Percentiles rank a stretch among this genome's conserved stretches.
Evolutionary conservation across 2,888 invertebrate species (phyloP).

Genomic region (Conus canariensis): DNA sequence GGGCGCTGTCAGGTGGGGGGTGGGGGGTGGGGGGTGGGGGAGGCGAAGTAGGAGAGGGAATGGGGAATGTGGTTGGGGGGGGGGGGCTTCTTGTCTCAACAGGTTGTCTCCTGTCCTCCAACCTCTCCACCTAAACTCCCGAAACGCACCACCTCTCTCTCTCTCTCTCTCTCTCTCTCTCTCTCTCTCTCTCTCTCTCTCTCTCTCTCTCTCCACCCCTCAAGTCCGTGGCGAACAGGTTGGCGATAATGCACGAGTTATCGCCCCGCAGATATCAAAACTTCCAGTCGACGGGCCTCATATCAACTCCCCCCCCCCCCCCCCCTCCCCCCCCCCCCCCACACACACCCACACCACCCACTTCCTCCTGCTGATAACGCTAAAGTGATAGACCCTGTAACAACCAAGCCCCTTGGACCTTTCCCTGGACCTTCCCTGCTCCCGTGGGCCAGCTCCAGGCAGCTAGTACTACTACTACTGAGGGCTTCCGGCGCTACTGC

Average conservation of each 20-base stretch:
- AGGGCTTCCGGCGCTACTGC: too few relatives aligned
- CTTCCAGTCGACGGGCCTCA: too few relatives aligned
- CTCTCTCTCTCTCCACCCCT: neutral
- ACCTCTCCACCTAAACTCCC: neutral
- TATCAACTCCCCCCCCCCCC: too few relatives aligned
- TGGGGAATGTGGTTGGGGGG: neutral
- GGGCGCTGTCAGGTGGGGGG: conserved; percentile 7
- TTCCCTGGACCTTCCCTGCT: too few relatives aligned
- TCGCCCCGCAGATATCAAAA: neutral
- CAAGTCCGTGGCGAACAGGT: neutral
- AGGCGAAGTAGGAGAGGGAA: neutral
- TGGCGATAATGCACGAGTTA: conserved; percentile 7
- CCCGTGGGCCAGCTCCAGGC: too few relatives aligned
- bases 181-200: conserved; percentile 1
- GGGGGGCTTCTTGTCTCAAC: neutral
- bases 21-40: neutral
- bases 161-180: neutral
- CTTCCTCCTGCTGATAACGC: neutral
- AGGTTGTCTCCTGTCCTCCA: conserved; percentile 12
- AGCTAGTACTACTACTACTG: too few relatives aligned
- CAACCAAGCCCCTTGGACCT: neutral
- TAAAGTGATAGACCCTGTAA: neutral
- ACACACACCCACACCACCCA: too few relatives aligned
- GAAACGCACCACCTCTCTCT: neutral
- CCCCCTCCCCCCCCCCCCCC: too few relatives aligned